These are phyloP conservation scores for Pogonomyrmex barbatus DNA, from an alignment of 1,140 invertebrate genomes.

Conservation along the genomic window DNA sequence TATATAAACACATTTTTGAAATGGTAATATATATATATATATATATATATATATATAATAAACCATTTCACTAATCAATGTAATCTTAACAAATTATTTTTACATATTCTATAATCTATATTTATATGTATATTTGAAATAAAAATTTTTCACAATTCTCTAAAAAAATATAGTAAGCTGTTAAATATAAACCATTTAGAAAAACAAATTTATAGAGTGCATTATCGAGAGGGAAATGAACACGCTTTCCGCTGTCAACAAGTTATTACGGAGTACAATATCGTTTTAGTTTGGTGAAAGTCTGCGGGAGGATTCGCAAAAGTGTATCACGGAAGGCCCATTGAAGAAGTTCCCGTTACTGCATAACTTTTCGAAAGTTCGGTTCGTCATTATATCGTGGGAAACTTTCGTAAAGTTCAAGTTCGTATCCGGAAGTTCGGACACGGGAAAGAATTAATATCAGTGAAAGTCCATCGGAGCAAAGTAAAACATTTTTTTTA, in stretches of 20 bases:
- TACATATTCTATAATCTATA: background rate
- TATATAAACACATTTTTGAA: no score
- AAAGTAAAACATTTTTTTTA: slow-evolving; percentile 59
- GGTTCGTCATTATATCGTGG: slow-evolving; percentile 75
- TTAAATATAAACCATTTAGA: background rate
- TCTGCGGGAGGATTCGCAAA: slow-evolving; percentile 69
- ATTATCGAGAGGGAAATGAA: slow-evolving; percentile 56
- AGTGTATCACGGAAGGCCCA: slow-evolving; percentile 73
- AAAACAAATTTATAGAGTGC: background rate
- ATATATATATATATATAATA: no score
- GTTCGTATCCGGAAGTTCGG: slow-evolving; percentile 74
- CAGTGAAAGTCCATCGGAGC: slow-evolving; percentile 70
- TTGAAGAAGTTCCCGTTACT: slow-evolving; percentile 76
- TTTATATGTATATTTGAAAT: background rate
- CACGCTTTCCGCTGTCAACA: slow-evolving; percentile 56
- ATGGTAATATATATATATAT: no score
- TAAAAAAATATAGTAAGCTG: slow-evolving; percentile 1
- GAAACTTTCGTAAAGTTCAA: slow-evolving; percentile 75
- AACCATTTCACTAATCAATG: background rate
- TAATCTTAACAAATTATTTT: background rate
- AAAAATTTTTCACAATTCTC: background rate
- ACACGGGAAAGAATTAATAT: slow-evolving; percentile 71
- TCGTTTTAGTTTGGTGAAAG: slow-evolving; percentile 60
- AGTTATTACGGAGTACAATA: slow-evolving; percentile 66
- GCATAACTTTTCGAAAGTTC: slow-evolving; percentile 76